These are phyloP conservation scores for Epinotia brunnichana DNA, from an alignment of 2,888 invertebrate genomes.

Conservation along the genomic window DNA sequence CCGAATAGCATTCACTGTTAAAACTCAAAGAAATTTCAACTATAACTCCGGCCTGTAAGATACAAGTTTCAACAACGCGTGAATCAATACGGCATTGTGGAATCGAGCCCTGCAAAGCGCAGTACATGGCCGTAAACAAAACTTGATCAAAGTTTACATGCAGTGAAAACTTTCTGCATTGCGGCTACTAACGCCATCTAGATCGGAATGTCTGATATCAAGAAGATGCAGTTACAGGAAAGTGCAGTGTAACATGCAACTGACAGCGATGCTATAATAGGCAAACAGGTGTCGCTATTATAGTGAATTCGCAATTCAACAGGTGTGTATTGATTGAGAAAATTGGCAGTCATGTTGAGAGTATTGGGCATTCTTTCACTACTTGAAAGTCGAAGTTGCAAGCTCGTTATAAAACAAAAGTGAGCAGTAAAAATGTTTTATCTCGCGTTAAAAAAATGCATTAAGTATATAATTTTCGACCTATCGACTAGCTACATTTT, in stretches of 20 bases:
- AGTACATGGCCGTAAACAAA: conserved; percentile 15
- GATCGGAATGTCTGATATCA: conserved; percentile 4
- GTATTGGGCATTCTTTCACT: neutral
- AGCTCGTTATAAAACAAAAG: neutral
- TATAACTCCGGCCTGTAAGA: neutral
- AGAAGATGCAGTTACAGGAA: conserved; percentile 7
- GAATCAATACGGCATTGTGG: neutral
- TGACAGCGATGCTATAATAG: neutral
- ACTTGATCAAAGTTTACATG: conserved; percentile 28
- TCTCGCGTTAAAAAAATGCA: neutral
- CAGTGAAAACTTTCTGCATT: conserved; percentile 31
- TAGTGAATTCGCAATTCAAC: neutral
- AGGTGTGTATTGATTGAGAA: conserved; percentile 4
- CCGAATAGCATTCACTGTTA: conserved; percentile 8
- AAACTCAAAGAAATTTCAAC: neutral
- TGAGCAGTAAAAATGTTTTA: neutral
- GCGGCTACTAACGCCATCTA: conserved; percentile 37
- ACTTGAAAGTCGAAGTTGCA: no score
- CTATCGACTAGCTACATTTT: neutral
- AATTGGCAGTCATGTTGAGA: neutral
- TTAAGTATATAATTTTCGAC: no score
- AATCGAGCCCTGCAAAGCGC: neutral
- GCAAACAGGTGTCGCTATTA: conserved; percentile 29
- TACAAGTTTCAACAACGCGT: neutral
- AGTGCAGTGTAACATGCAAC: neutral